A percentile compares a stretch with the other conserved stretches of the same genome.
These are phyloP conservation scores for Pogonognathellus flavescens DNA, from an alignment of 1,140 invertebrate species.

Conservation along the genomic window DNA sequence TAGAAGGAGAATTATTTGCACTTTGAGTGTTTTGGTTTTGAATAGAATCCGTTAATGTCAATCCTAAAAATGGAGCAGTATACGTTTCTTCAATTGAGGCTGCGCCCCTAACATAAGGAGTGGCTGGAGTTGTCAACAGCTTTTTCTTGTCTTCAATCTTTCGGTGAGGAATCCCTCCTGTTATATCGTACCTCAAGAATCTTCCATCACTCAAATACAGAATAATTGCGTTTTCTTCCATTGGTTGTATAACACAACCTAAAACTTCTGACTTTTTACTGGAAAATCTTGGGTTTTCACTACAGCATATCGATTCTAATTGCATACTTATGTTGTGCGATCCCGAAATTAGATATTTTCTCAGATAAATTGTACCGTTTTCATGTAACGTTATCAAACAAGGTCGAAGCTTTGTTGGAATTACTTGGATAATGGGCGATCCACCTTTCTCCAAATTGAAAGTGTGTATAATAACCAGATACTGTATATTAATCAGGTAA, in stretches of 20 bases:
- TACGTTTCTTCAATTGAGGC: neutral
- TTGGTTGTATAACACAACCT: slow-evolving; percentile 50
- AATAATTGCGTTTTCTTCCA: slow-evolving; percentile 56
- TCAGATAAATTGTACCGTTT: slow-evolving; percentile 62
- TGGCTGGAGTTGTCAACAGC: slow-evolving; percentile 18
- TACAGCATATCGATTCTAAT: slow-evolving; percentile 59
- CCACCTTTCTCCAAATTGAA: slow-evolving; percentile 59
- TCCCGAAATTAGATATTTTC: slow-evolving; percentile 62
- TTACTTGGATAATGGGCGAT: slow-evolving; percentile 55
- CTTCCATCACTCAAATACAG: slow-evolving; percentile 63
- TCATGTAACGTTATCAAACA: slow-evolving; percentile 64
- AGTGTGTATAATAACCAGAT: slow-evolving; percentile 55
- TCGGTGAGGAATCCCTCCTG: neutral
- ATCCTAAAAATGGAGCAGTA: neutral
- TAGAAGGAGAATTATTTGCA: neutral
- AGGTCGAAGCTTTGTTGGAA: slow-evolving; percentile 49
- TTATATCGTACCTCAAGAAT: slow-evolving; percentile 57
- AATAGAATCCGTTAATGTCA: neutral
- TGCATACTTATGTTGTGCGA: slow-evolving; percentile 55
- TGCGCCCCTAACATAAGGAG: slow-evolving; percentile 18
- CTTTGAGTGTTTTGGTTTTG: neutral
- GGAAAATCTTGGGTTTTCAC: slow-evolving; percentile 61
- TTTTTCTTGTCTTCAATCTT: slow-evolving; percentile 21
- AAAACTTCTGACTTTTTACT: slow-evolving; percentile 64
- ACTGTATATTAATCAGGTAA: slow-evolving; percentile 61